Conservation (phyloP, 2,888 invertebrate species). For the Trissolcus japonicus region DNA sequence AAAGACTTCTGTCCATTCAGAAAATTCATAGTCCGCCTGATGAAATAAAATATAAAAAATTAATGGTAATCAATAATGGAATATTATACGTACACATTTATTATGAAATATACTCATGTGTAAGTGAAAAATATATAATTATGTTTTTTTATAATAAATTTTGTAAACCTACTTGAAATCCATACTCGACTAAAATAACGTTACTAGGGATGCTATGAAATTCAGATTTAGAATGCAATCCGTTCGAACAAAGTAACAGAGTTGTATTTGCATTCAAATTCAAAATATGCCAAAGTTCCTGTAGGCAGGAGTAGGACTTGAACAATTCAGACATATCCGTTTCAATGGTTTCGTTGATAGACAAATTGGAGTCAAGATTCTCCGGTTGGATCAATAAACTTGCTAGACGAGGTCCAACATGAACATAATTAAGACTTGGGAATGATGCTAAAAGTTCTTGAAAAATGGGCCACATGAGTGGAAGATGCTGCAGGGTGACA, state of each 20-base stretch:
- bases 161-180: constrained; percentile 77
- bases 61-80: constrained; percentile 1
- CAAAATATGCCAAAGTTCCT: constrained; percentile 77
- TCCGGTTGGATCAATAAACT: constrained; percentile 77
- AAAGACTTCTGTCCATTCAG: constrained; percentile 77
- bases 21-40: constrained; percentile 79
- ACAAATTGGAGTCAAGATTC: constrained; percentile 70
- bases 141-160: background rate
- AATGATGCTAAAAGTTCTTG: constrained; percentile 78
- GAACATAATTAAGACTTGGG: constrained; percentile 78
- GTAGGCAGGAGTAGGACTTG: constrained; percentile 72
- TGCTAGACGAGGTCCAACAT: constrained; percentile 79
- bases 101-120: background rate
- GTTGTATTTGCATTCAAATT: constrained; percentile 74
- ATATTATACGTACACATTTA: background rate
- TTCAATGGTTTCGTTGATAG: constrained; percentile 73
- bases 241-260: constrained; percentile 76
- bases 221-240: constrained; percentile 74
- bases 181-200: constrained; percentile 79
- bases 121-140: background rate
- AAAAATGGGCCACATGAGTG: constrained; percentile 78
- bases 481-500: constrained; percentile 77
- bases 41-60: constrained; percentile 21
- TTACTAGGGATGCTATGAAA: constrained; percentile 78
- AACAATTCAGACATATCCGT: constrained; percentile 74